Base-by-base conservation (phyloP, 1,140 invertebrate species). In the Bacillus rossius region DNA sequence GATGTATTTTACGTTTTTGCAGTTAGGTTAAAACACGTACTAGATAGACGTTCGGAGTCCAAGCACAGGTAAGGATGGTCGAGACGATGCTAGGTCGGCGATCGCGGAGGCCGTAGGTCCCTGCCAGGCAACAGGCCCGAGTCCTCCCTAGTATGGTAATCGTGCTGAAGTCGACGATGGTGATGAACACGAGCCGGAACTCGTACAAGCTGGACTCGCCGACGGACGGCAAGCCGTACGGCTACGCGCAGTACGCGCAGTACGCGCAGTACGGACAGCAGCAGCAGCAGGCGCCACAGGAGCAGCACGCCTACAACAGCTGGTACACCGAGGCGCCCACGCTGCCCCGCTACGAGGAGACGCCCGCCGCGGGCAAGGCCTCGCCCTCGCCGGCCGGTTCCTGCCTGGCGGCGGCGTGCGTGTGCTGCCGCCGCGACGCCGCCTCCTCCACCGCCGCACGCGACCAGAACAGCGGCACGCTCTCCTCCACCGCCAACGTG, bases 401-500 rank as follows among this genome's bases (percentile, higher is more conserved):
- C 72, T 73, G 22, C 65, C 70, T 53, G 76, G 74, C 38, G 74
- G 73, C 1, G 75, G 73, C 1, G 2, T 40, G 20, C 16, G 5
- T 20, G 14, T 22, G 29, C 23, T 8, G 37, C 25, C 23, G 43
- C 25, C 13, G 14, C 4, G 8, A 41, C 8, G 29, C 10, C 51
- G 22, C 22, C 7, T 4, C 8, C 4, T 17, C 16, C 23, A 17
- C 8, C 20, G 29, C 34, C 47, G 7, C 29, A 29, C 37, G 7
- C 49, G 22, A 53, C 2, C 72, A 73, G 29, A 71, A 74, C 1
- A 43, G 42, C 10, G 45, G 49, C 38, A 43, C 48, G 16, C 76
- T 76, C 54, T 74, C 74, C 0, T 76, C 75, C 42, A 67, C 71
- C 53, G 75, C 76, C 57, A 76, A 76, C 56, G 76, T 76, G 41